Base-by-base conservation (phyloP, 2,888 invertebrate genomes). In the Cerastis rubricosa region DNA sequence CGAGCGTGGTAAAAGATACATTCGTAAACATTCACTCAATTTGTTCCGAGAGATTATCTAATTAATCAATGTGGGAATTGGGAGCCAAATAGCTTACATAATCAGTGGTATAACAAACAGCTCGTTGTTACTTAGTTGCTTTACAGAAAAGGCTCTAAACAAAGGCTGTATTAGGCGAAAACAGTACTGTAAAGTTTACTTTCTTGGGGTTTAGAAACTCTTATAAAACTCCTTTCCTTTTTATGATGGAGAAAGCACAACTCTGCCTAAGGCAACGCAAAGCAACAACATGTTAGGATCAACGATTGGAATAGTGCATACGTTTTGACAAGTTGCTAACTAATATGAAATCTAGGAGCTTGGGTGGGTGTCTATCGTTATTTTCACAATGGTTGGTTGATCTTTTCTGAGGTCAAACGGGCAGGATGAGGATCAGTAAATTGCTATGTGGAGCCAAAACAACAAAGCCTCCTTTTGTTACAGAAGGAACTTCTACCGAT, bases 21-120 rank as follows among this genome's bases (percentile, higher is more conserved):
- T 89, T 86, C 81, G 86, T 88, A 77, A 86, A 89, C 88, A 90
- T 90, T 90, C 88, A 88, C 86, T 85, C 59, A 71, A 80, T 85
- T 85, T 85, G 76, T 83, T 79, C 57, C 74, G 83, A 85, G 78
- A 85, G 78, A 75, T 86, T 84, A 83, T 81, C 81, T 74, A 74
- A 87, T 85, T 84, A 80, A 71, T 73, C 76, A 74, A 70, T 69
- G 78, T 80, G 79, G 63, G 61, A 81, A 64, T 66, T 80, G 76
- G 63, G 40, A 80, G 69, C 66, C 76, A 80, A 68, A 75, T 76
- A 40, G 19, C 47, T 86, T 80, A 77, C 61, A 78, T 80, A 76
- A 81, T 51, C 61, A 67, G 66, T 74, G 25, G 68, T 66, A 49
- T 83, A 85, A 78, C 76, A 19, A 40, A 80, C 76, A 19, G 40